Evolutionary conservation across 2,888 invertebrate species (phyloP), one percentile per base, ranked within the genome.

Genomic region (Cantharis flavilabris): DNA sequence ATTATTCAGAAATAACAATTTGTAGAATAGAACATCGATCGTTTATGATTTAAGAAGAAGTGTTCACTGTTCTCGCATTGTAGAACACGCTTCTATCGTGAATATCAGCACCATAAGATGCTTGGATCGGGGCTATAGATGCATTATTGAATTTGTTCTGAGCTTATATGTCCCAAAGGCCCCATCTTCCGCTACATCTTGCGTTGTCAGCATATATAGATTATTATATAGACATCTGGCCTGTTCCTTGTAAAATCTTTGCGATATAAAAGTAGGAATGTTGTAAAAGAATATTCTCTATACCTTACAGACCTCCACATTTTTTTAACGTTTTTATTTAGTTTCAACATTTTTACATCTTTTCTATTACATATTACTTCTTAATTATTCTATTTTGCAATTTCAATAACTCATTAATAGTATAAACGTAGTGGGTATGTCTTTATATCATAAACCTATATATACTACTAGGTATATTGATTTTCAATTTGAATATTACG

Each of bases 201-300:
- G 87, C 88, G 87, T 88, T 88, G 89, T 89, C 89, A 89, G 89
- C 89, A 88, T 88, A 89, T 89, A 89, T 89, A 88, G 88, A 88
- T 88, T 89, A 89, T 89, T 89, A 89, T 88, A 88, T 88, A 88
- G 88, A 88, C 88, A 89, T 89, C 88, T 88, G 88, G 88, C 86
- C 86, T 86, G 85, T 85, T 86, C 86, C 86, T 85, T 86, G 83
- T 84, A 83, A 86, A 87, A 87, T 88, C 87, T 88, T 87, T 86
- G 85, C 84, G 85, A 87, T 86, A 88, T 88, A 87, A 87, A 87
- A 86, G 83, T 85, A 86, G 85, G 84, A 84, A 84, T 84, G 81
- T 81, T 76, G 69, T 71, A 67, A 76, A 76, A 79, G 76, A 76
- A 79, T 79, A 76, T 79, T 79, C 75, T 49, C 49, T 75, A 62